Base-by-base conservation (phyloP, 2,113 vertebrate genomes). In the Melanotaenia duboulayi region DNA sequence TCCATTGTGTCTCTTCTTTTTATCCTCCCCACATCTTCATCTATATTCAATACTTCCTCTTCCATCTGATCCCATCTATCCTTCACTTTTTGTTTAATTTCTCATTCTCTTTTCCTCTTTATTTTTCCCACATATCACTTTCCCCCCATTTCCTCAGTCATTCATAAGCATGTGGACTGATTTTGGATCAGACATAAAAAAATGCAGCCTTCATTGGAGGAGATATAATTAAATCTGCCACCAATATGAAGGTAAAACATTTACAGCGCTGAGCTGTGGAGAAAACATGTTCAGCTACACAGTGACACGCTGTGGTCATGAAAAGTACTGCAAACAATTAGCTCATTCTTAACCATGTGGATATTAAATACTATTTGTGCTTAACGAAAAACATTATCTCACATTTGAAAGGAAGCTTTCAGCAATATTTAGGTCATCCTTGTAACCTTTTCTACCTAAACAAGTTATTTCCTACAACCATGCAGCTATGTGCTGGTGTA, bases 221-320 rank as follows among this genome's bases (percentile, higher is more conserved):
- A 54, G 8, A 25, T 64, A 22, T 74, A 81, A 85, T 73, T 66
- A 76, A 83, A 80, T 71, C 71, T 72, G 60, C 65, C 52, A 75
- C 65, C 60, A 72, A 25, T 42, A 57, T 52, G 32, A 55, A 78
- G 73, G 71, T 62, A 37, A 16, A 79, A 54, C 55, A 54, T 44
- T 40, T 32, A 55, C 28, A 4, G n/a, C 13, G 55, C 32, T 4
- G 14, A 60, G 46, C 17, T 0, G 0, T 7, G 40, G 56, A n/a
- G 35, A 69, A 49, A 14, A 65, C 42, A 20, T 65, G 11, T 39
- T 71, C 22, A 69, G 83, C 32, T 44, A 71, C 82, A 90, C 70
- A 87, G 66, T 87, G 91, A 84, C 87, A 88, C 81, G 4, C 20
- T 20, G 83, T 85, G 90, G 81, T 56, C 12, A 70, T 24, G 61